Evolutionary conservation across 2,797 vertebrate species (phyloP), one percentile per base, ranked within the genome.

Genomic region (Mionectes olivaceus): DNA sequence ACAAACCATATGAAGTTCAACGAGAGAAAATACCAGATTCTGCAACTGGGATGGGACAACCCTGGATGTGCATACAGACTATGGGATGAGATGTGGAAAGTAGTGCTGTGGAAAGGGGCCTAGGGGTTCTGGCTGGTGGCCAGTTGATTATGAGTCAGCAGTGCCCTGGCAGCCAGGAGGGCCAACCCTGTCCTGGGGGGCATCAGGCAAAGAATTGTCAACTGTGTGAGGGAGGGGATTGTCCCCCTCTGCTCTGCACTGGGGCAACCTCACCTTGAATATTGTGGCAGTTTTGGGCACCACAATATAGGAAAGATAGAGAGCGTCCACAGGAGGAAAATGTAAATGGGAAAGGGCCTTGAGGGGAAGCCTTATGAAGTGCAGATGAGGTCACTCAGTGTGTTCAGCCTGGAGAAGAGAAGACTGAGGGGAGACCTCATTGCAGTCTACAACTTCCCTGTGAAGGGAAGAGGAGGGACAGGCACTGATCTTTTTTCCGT

Each of bases 181-280:
- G 24, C 24, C 63, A 46, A 17, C 4, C 0, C 0, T 47, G 64
- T 77, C 55, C 46, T 33, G 11, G 13, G 15, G 27, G 1, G 1
- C 28, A 33, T 39, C 55, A 68, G 39, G 39, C 1, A 1, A 16
- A 77, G 3, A 33, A 41, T 14, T 0, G 0, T 5, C 47, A 69
- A 6, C 5, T 0, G 0, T 15, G 5, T 1, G 8, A 50, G 37
- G 32, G 43, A 79, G 37, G 37, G 8, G 27, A 71, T 50, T 87
- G 35, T 64, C 27, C 44, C 0, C 0, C 27, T 56, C 15, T 64
- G 50, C 22, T 70, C 56, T 70, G 41, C 2, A 1, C 32, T 71
- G 50, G 19, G 5, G 2, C 3, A 1, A 27, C 44, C n/a, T 44
- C 37, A 37, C 3, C 19, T 71, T 2, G 0, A 17, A 13, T 7